Conservation (phyloP, 1,140 invertebrate genomes). For the Orchestia grillus region DNA sequence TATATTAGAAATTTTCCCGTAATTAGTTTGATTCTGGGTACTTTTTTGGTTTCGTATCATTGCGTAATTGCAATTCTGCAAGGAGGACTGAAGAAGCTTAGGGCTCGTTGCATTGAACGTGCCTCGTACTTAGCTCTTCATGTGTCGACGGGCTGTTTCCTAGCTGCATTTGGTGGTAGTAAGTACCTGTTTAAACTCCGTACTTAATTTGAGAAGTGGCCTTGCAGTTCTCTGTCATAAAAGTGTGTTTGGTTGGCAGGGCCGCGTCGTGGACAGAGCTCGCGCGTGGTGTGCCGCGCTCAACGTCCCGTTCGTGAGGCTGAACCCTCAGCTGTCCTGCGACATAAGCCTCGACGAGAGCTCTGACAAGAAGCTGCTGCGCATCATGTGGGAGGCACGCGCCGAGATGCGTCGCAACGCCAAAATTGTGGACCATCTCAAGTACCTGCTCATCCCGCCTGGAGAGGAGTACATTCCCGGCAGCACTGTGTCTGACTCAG, state of each 20-base stretch:
- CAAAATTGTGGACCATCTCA: conserved; percentile 69
- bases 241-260: conserved; percentile 76
- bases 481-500: background rate
- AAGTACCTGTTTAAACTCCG: background rate
- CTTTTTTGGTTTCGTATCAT: too few species aligned
- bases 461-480: conserved; percentile 36
- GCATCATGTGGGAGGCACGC: conserved; percentile 94
- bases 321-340: conserved; percentile 84
- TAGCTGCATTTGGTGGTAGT: background rate
- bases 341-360: conserved; percentile 92
- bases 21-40: too few species aligned
- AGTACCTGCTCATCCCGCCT: conserved; percentile 61
- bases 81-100: too few species aligned
- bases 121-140: too few species aligned
- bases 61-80: too few species aligned
- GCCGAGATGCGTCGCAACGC: conserved; percentile 85
- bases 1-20: too few species aligned
- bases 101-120: too few species aligned
- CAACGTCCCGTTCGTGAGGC: conserved; percentile 85
- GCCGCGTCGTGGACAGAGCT: conserved; percentile 89
- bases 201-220: background rate
- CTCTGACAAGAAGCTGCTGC: conserved; percentile 83
- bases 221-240: background rate
- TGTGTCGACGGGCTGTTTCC: background rate
- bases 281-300: conserved; percentile 90